Percentiles rank a stretch among this genome's conserved stretches.
Evolutionary conservation across 2,113 vertebrate species (phyloP).

Genomic region (Arizona elegans): DNA sequence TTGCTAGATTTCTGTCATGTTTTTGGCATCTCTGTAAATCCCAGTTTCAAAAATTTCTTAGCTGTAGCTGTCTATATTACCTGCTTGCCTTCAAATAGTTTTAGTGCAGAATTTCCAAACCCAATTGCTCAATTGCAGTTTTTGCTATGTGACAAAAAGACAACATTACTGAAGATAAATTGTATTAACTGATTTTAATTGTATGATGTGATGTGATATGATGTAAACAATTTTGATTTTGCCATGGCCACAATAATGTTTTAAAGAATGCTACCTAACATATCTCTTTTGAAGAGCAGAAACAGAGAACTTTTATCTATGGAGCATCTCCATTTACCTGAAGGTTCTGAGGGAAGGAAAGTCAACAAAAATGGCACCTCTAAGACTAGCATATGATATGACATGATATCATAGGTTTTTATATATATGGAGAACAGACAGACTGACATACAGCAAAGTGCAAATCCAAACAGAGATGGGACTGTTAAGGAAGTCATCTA

Average conservation of each 20-base stretch:
- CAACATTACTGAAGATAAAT: neutral
- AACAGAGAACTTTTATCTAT: neutral
- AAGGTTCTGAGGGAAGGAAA: neutral
- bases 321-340: neutral
- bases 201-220: too few relatives aligned
- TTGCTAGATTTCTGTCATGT: neutral
- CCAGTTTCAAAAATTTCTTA: neutral
- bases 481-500: neutral
- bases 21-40: neutral
- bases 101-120: neutral
- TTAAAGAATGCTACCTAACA: neutral
- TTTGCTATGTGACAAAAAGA: neutral
- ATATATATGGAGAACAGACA: neutral
- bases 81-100: neutral
- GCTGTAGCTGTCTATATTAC: neutral
- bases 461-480: neutral
- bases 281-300: neutral
- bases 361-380: neutral
- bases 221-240: neutral
- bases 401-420: neutral
- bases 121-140: neutral
- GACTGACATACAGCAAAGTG: neutral
- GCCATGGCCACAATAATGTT: neutral
- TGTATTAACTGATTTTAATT: neutral
- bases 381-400: neutral